A percentile compares a stretch with the other conserved stretches of the same genome.
Conservation (phyloP, 2,888 invertebrate species). For the Watsonalla binaria region DNA sequence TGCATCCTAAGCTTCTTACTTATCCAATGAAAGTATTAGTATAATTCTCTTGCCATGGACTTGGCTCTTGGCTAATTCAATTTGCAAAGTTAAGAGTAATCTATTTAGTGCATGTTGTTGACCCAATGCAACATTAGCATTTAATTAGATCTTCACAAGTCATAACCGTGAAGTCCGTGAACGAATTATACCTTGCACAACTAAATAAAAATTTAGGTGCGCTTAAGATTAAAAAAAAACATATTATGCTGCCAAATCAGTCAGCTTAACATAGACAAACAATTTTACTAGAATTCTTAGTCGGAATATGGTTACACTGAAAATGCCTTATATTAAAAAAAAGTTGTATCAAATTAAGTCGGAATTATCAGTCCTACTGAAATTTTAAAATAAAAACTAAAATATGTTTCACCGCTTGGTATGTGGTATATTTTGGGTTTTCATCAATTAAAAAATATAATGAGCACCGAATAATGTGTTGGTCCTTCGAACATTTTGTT, state of each 20-base stretch:
- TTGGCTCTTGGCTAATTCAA: slow-evolving; percentile 55
- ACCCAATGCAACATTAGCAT: slow-evolving; percentile 31
- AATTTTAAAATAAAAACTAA: too few relatives aligned
- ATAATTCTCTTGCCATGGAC: slow-evolving; percentile 41
- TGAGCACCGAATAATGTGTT: not conserved
- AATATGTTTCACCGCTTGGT: too few relatives aligned
- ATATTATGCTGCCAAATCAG: too few relatives aligned
- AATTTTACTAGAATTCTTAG: too few relatives aligned
- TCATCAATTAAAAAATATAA: not conserved
- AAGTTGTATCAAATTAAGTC: too few relatives aligned
- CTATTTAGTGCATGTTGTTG: slow-evolving; percentile 49
- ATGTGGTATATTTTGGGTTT: too few relatives aligned
- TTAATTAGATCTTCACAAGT: not conserved
- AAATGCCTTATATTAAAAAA: too few relatives aligned
- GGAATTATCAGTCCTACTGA: too few relatives aligned
- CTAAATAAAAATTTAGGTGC: not conserved
- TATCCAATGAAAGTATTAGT: slow-evolving; percentile 47
- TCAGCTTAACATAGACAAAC: too few relatives aligned
- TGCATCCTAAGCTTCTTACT: slow-evolving; percentile 11
- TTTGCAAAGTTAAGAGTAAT: slow-evolving; percentile 44
- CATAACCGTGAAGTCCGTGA: not conserved
- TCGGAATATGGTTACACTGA: too few relatives aligned
- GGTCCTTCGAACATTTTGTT: not conserved
- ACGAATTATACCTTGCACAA: not conserved
- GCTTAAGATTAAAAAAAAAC: too few relatives aligned